Evolutionary conservation across 2,113 vertebrate genomes (phyloP), one percentile per base, ranked within the genome.

Genomic region (Muscicapa adusta): DNA sequence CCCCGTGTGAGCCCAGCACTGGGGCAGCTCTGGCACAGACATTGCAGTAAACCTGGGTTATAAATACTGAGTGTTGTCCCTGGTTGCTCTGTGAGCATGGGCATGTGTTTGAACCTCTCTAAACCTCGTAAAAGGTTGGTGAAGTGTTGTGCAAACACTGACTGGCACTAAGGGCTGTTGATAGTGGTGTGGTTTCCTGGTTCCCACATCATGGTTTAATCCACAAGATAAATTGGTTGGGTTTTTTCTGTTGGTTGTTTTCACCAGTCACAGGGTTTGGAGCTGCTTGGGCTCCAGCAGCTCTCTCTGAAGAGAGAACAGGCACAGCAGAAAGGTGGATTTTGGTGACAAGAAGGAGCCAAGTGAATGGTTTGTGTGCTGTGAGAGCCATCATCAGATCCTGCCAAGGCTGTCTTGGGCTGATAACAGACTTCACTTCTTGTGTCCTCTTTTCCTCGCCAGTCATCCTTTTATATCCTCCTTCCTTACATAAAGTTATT

Each of bases 31-130:
- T 36, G 36, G 73, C 63, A 61, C 33, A 51, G 18, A 2, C 0
- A 2, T 24, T 0, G 0, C 45, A 34, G n/a, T 5, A 34, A 60
- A 31, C 17, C 25, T 62, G 78, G 34, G 14, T 36, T 70, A 14
- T 15, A 36, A 48, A 48, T 5, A 5, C 78, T 62, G 47, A 2
- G 2, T 6, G 48, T 23, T 76, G 71, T 76, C 56, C 63, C 42
- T 29, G 40, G 11, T 33, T 85, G 42, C 54, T 31, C 53, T 58
- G 38, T 83, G 91, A 65, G 67, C 76, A 2, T 15, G 51, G 85
- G 62, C 74, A 51, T 31, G 82, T 34, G 47, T 33, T 58, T 70
- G 57, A 72, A 42, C 17, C 56, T 76, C 51, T 76, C 66, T 26
- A 4, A 70, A 57, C 24, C 66, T 60, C 6, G 19, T 70, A 40